A percentile compares a stretch with the other conserved stretches of the same genome.
Evolutionary conservation across 2,113 vertebrate genomes (phyloP).

Genomic region (Alethe castanea): DNA sequence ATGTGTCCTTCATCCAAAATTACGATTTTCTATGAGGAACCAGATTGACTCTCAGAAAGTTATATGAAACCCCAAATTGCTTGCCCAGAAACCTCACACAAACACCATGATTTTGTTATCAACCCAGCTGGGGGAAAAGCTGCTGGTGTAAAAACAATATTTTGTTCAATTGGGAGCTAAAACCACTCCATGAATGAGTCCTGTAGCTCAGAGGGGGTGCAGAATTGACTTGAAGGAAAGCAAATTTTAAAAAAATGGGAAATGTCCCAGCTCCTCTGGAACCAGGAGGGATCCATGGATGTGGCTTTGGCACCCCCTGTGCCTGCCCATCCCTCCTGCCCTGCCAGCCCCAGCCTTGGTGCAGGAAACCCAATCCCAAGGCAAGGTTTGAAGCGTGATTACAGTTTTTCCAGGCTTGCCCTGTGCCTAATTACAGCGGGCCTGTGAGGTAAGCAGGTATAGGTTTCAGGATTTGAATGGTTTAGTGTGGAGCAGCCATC

Average conservation of each 20-base stretch:
- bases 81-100: not conserved
- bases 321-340: not conserved
- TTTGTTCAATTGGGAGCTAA: not conserved
- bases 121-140: not conserved
- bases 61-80: not conserved
- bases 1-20: not conserved
- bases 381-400: fast-evolving
- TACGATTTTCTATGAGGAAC: not conserved
- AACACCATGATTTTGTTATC: fast-evolving
- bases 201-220: not conserved
- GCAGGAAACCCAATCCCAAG: not conserved
- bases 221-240: not conserved
- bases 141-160: not conserved
- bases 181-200: not conserved
- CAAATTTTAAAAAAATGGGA: not conserved
- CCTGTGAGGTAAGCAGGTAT: not conserved
- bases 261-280: not conserved
- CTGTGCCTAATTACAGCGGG: not conserved
- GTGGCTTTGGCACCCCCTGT: not conserved
- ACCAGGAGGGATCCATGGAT: not conserved
- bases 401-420: not conserved
- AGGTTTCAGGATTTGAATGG: not conserved
- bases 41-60: not conserved
- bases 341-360: not conserved
- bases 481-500: not conserved